Evolutionary conservation across 2,113 vertebrate genomes (phyloP).

Genomic region (Rhabdomys dilectus): DNA sequence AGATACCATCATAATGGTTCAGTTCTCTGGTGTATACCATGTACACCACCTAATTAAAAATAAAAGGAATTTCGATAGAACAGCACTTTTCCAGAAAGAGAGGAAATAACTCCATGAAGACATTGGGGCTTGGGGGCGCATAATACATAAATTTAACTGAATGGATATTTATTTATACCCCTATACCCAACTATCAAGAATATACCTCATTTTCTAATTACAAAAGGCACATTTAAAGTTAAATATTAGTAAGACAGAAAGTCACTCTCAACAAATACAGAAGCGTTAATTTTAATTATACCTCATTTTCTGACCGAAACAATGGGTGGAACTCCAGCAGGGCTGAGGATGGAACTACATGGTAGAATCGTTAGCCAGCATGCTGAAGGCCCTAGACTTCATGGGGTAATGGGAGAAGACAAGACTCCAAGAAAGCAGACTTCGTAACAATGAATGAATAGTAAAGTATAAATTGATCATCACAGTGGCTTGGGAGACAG

Average conservation of each 20-base stretch:
- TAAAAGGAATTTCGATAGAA: neutral
- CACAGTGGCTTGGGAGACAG: neutral
- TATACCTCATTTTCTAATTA: neutral
- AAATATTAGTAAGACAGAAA: neutral
- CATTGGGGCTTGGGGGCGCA: neutral
- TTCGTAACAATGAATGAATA: slow-evolving; percentile 11
- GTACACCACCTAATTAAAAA: neutral
- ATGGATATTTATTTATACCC: neutral
- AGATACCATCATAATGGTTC: too few species aligned
- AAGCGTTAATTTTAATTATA: neutral
- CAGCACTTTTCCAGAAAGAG: slow-evolving; percentile 25
- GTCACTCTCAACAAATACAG: neutral
- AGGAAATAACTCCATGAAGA: neutral
- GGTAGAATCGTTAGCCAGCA: too few species aligned
- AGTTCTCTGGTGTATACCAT: neutral
- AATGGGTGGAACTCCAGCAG: neutral
- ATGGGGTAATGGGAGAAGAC: neutral
- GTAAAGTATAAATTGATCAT: neutral
- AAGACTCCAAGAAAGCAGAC: neutral
- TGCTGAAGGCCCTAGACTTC: neutral
- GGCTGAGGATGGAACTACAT: neutral
- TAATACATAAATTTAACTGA: slow-evolving; percentile 14
- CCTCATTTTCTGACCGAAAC: neutral
- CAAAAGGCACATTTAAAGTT: neutral
- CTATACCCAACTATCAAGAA: neutral